Evolutionary conservation across 1,140 invertebrate species (phyloP).

Genomic region (Aradophagus sp.): DNA sequence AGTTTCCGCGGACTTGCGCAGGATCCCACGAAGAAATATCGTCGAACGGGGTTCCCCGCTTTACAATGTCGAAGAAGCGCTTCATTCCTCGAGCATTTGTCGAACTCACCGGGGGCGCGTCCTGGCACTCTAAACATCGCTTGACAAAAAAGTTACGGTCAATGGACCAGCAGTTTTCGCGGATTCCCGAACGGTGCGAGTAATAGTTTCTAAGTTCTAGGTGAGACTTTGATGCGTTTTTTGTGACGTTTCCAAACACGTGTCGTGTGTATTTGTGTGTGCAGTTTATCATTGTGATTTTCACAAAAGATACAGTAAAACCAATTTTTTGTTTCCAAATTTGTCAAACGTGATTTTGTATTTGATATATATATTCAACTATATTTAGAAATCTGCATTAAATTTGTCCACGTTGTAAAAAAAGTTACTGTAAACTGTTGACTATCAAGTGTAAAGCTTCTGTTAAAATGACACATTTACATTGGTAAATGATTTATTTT

Average conservation of each 20-base stretch:
- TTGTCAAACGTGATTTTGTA: no score
- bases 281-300: background rate
- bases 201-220: conserved; percentile 21
- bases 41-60: conserved; percentile 20
- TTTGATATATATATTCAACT: no score
- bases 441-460: no score
- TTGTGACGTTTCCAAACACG: conserved; percentile 1
- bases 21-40: conserved; percentile 46
- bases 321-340: no score
- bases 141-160: conserved; percentile 7
- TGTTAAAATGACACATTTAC: no score
- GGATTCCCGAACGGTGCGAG: conserved; percentile 10
- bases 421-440: no score
- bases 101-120: conserved; percentile 37
- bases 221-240: conserved; percentile 15
- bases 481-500: no score
- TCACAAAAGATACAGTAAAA: no score
- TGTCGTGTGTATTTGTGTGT: conserved; percentile 14
- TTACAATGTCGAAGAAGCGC: conserved; percentile 28
- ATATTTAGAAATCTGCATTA: no score
- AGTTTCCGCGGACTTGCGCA: conserved; percentile 39
- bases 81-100: conserved; percentile 49
- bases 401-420: no score
- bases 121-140: conserved; percentile 7
- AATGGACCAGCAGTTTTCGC: conserved; percentile 24